Conservation (phyloP, 2,113 vertebrate species). For the Lipophrys pholis region DNA sequence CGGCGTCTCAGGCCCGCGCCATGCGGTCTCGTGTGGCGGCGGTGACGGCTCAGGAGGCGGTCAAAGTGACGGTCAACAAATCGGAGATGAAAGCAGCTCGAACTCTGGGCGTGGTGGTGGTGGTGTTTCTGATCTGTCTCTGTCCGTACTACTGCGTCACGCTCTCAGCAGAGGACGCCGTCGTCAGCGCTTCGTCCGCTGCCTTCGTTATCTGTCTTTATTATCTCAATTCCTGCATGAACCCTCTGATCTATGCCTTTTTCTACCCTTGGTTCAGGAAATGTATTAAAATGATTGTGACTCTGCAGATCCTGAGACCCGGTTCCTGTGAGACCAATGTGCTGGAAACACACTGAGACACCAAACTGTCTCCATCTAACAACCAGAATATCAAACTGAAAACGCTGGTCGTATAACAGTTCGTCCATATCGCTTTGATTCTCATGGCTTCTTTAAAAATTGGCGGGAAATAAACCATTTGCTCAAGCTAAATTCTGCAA, state of each 20-base stretch:
- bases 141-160: constrained; percentile 27
- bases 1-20: constrained; percentile 36
- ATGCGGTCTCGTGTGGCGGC: background rate
- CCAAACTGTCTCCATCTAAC: too few species aligned
- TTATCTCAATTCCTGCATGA: constrained; percentile 42
- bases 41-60: background rate
- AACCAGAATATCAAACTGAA: too few species aligned
- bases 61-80: background rate
- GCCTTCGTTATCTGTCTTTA: background rate
- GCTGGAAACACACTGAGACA: background rate
- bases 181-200: background rate
- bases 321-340: constrained; percentile 17
- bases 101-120: constrained; percentile 29
- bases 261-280: constrained; percentile 46
- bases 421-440: too few species aligned
- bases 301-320: constrained; percentile 37
- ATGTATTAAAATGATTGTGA: constrained; percentile 25
- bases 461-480: too few species aligned
- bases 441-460: too few species aligned
- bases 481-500: too few species aligned
- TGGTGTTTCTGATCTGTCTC: constrained; percentile 18
- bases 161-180: background rate
- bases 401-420: too few species aligned
- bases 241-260: constrained; percentile 39
- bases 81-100: constrained; percentile 44